A percentile compares a stretch with the other conserved stretches of the same genome.
phyloP scores from a whole-genome alignment of 1,140 invertebrate genomes.

The Rhagoletis zephyria region DNA sequence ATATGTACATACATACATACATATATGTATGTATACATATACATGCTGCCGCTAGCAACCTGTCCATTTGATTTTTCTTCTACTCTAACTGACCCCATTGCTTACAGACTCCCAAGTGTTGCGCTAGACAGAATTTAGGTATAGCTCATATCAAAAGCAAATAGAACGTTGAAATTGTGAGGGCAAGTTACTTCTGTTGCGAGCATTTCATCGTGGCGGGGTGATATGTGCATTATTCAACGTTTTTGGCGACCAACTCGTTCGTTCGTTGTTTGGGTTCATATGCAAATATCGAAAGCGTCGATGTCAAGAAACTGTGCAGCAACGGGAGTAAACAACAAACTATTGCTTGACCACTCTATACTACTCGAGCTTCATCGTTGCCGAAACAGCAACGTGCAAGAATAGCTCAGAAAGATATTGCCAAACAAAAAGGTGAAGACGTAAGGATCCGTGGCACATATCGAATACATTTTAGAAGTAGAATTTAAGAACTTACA shows the following conservation, averaged over 20 bases:
- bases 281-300: constrained; percentile 52
- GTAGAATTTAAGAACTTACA: neutral
- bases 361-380: neutral
- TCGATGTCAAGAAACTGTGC: constrained; percentile 46
- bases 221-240: constrained; percentile 5
- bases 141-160: neutral
- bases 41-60: neutral
- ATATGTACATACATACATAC: neutral
- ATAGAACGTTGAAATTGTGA: neutral
- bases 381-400: neutral
- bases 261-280: constrained; percentile 5
- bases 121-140: neutral
- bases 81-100: neutral
- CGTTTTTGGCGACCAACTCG: constrained; percentile 20
- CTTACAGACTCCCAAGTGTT: neutral
- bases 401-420: constrained; percentile 29
- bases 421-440: neutral
- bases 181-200: neutral
- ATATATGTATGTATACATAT: neutral
- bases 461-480: neutral
- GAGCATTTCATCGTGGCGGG: neutral
- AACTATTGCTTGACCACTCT: constrained; percentile 41
- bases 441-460: neutral
- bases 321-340: constrained; percentile 26
- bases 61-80: constrained; percentile 32